Conservation (phyloP, 2,888 invertebrate species). For the Petrolisthes manimaculis region DNA sequence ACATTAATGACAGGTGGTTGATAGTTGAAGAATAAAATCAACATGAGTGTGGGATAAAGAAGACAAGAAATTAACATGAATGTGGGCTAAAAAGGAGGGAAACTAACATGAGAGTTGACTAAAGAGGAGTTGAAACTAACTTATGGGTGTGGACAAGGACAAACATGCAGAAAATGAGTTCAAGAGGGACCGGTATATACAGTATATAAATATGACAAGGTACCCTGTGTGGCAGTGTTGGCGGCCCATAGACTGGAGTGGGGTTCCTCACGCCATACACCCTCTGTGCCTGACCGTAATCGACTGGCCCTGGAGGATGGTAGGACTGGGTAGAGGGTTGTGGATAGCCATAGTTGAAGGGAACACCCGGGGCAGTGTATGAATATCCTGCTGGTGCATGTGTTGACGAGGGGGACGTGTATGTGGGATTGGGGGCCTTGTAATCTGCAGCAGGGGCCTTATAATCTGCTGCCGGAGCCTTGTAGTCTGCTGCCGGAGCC, state of each 20-base stretch:
- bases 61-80: not conserved
- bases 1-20: too few relatives aligned
- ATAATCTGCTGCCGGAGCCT: not conserved
- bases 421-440: conserved; percentile 33
- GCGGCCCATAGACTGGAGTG: conserved; percentile 43
- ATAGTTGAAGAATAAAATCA: too few relatives aligned
- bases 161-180: not conserved
- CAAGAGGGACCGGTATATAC: not conserved
- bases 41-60: too few relatives aligned
- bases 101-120: not conserved
- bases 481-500: conserved; percentile 8
- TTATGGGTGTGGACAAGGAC: not conserved
- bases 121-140: not conserved
- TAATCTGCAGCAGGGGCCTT: not conserved
- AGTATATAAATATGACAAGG: not conserved
- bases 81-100: not conserved
- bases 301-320: conserved; percentile 16
- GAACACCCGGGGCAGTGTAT: conserved; percentile 30
- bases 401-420: conserved; percentile 19
- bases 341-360: conserved; percentile 23
- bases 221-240: conserved; percentile 50
- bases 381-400: conserved; percentile 23
- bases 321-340: conserved; percentile 6
- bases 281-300: conserved; percentile 5
- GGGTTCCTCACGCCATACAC: conserved; percentile 34